Percentiles rank a stretch among this genome's conserved stretches.
Conservation (phyloP, 2,888 invertebrate species). For the Oxycera nigricornis region DNA sequence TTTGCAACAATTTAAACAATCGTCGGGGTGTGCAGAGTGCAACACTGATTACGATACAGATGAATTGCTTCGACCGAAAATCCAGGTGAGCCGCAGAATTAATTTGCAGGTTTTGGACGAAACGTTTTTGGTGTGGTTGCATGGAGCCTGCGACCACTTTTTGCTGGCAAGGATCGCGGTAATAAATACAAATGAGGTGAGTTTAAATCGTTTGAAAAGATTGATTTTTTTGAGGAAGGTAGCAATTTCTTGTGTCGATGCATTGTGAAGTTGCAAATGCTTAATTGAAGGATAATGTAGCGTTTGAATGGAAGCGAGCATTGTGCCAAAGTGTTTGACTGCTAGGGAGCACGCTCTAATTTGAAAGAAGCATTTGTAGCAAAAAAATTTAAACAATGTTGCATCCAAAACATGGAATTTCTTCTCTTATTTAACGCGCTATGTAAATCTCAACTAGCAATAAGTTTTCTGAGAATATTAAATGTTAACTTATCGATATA, state of each 20-base stretch:
- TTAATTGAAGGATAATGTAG: not conserved
- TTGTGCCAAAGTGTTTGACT: too few species aligned
- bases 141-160: not conserved
- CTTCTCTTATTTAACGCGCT: too few species aligned
- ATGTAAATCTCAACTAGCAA: too few species aligned
- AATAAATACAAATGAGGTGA: slow-evolving; percentile 17
- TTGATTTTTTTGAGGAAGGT: slow-evolving; percentile 4
- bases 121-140: not conserved
- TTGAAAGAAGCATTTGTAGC: not conserved
- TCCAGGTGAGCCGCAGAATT: slow-evolving; percentile 8
- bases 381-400: not conserved
- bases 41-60: not conserved
- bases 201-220: not conserved
- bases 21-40: not conserved
- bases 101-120: slow-evolving; percentile 11
- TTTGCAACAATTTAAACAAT: not conserved
- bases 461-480: too few species aligned
- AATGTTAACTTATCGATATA: too few species aligned
- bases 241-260: not conserved
- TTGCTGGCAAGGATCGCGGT: not conserved
- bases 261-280: not conserved
- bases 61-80: not conserved
- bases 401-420: too few species aligned
- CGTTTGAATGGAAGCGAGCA: not conserved
- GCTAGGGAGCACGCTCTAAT: too few species aligned